phyloP scores from a whole-genome alignment of 2,888 invertebrate species.

The Laothoe populi region DNA sequence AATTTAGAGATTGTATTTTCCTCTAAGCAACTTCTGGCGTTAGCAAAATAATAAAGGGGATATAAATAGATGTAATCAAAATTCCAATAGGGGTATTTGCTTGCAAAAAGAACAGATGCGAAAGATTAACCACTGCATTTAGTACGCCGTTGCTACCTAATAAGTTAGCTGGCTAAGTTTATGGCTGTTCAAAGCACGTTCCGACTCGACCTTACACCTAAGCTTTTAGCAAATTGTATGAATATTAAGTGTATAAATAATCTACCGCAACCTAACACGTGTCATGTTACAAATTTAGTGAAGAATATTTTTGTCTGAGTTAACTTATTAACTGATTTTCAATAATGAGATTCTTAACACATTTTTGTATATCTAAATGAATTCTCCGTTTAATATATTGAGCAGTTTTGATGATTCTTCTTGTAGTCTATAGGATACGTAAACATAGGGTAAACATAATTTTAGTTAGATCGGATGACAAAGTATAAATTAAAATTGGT shows the following conservation, averaged over 20 bases:
- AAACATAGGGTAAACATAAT: too few relatives aligned
- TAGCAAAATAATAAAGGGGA: neutral
- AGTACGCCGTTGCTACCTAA: slow-evolving; percentile 7
- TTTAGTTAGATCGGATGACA: too few relatives aligned
- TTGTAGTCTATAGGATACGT: too few relatives aligned
- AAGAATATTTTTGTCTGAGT: neutral
- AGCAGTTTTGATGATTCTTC: too few relatives aligned
- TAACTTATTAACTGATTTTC: too few relatives aligned
- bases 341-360: too few relatives aligned
- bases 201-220: slow-evolving; percentile 3
- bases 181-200: slow-evolving; percentile 12
- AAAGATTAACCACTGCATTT: slow-evolving; percentile 14
- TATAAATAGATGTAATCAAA: slow-evolving; percentile 13
- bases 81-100: neutral
- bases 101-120: slow-evolving; percentile 2
- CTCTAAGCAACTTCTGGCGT: neutral
- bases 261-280: neutral
- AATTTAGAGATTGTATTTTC: slow-evolving; percentile 6
- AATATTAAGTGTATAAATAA: slow-evolving; percentile 5
- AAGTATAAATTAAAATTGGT: too few relatives aligned
- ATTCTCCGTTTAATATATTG: too few relatives aligned
- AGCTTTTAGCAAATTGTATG: slow-evolving; percentile 14
- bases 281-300: neutral
- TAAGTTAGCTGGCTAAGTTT: slow-evolving; percentile 16
- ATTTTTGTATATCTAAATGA: too few relatives aligned